These are phyloP conservation scores for Mythimna loreyi DNA, from an alignment of 2,888 invertebrate species.

Conservation along the genomic window DNA sequence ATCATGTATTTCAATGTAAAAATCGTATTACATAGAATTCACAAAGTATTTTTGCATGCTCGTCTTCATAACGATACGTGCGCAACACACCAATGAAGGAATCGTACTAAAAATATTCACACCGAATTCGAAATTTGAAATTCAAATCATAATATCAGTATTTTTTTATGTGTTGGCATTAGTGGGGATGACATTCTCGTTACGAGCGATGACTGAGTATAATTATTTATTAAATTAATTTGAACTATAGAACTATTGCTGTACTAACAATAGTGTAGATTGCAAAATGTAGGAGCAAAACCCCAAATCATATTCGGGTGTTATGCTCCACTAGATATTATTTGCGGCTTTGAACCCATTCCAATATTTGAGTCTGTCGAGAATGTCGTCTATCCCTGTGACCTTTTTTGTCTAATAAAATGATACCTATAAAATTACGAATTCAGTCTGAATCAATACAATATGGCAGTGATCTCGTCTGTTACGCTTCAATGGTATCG, in stretches of 20 bases:
- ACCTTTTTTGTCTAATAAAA: conserved; percentile 38
- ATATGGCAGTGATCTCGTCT: conserved; percentile 10
- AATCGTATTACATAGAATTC: conserved; percentile 39
- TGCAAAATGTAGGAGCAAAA: conserved; percentile 11
- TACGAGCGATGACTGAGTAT: conserved; percentile 2
- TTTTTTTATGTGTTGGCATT: conserved; percentile 30
- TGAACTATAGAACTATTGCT: conserved; percentile 1
- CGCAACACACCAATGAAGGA: conserved; percentile 29
- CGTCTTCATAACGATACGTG: conserved; percentile 47
- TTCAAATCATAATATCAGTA: conserved; percentile 30
- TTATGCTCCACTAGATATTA: conserved; percentile 35
- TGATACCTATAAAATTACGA: conserved; percentile 10
- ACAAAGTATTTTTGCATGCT: conserved; percentile 54
- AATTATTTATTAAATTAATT: conserved; percentile 1
- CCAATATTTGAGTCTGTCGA: conserved; percentile 30
- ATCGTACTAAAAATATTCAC: conserved; percentile 42
- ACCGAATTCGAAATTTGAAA: conserved; percentile 42
- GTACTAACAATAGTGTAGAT: no score
- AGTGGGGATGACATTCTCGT: conserved; percentile 14
- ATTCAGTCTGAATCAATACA: conserved; percentile 24
- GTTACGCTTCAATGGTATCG: neutral
- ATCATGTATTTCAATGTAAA: conserved; percentile 47
- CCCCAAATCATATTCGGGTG: conserved; percentile 29
- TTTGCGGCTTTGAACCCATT: conserved; percentile 40
- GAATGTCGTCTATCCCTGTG: conserved; percentile 29